phyloP scores from a whole-genome alignment of 2,888 invertebrate species.

The Agrilus mali region DNA sequence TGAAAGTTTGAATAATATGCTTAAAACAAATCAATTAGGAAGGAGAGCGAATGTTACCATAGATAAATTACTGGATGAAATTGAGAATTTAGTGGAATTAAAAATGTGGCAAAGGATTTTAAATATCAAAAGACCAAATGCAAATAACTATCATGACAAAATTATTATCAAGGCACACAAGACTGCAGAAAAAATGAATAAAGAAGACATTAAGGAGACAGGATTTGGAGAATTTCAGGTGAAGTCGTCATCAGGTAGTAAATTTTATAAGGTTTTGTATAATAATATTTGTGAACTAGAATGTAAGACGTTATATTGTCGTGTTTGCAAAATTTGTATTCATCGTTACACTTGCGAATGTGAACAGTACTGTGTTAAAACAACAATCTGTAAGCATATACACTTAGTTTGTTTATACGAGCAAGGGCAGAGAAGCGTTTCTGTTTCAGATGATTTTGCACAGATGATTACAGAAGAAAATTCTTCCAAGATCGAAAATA shows the following conservation, averaged over 20 bases:
- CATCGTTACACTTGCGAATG: conserved; percentile 12
- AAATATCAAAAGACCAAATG: background rate
- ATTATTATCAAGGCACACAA: conserved; percentile 7
- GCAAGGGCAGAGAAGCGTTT: no score
- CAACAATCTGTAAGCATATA: conserved; percentile 3
- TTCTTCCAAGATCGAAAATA: no score
- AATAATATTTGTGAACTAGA: background rate
- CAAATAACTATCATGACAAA: conserved; percentile 5
- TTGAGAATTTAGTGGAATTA: conserved; percentile 6
- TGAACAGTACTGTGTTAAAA: conserved; percentile 9
- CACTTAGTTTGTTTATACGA: background rate
- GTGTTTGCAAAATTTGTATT: conserved; percentile 10
- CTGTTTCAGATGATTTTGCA: no score
- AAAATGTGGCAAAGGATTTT: conserved; percentile 8
- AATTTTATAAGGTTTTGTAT: background rate
- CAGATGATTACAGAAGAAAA: no score
- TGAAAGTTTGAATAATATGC: conserved; percentile 5
- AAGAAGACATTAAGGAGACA: background rate
- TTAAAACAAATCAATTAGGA: no score
- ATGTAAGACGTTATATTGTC: conserved; percentile 2
- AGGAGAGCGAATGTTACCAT: background rate
- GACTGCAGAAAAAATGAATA: conserved; percentile 2
- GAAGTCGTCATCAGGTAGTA: conserved; percentile 7
- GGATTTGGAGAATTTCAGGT: conserved; percentile 10
- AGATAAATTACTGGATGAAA: conserved; percentile 1